Evolutionary conservation across 2,888 invertebrate species (phyloP), one percentile per base, ranked within the genome.

Genomic region (Punctoribates punctum): DNA sequence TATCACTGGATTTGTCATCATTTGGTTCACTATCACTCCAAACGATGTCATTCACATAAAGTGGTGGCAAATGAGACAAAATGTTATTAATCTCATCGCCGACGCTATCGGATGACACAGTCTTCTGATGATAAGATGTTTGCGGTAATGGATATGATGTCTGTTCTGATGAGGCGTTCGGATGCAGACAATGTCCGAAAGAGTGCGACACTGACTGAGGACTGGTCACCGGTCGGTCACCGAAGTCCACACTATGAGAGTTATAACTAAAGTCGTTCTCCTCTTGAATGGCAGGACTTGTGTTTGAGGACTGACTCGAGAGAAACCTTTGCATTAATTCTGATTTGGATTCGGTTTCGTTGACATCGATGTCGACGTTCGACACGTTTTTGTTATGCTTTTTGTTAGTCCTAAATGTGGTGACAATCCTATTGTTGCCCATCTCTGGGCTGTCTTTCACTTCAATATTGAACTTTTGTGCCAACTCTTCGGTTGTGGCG

Each of bases 401-500:
- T 11, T 17, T 73, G 17, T 57, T 57, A 70, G 34, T 65, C 34
- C 38, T 65, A 38, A 65, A n/a, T n/a, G 65, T 38, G 65, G 34
- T 65, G 9, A 38, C 27, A 20, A 65, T 65, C 38, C 34, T 15
- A 38, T 34, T 46, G 23, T 60, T 60, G 3, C 20, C 9, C 5
- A n/a, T 8, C 23, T 27, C 13, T 70, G 46, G 34, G 9, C 51
- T 51, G 17, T 25, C 72, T 17, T 29, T 46, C 17, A 72, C 72
- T 27, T 75, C 54, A 62, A 75, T 62, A 23, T 79, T 88, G 51
- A 93, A 87, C 83, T 91, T 90, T 75, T 90, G 91, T 77, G 93
- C 85, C 75, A 94, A 85, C 83, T 94, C 92, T 82, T 91, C 89
- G 0, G 93, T 94, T 34, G 90, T 91, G 84, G 90, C 90, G 70